Percentiles rank a stretch among this genome's conserved stretches.
Evolutionary conservation across 1,140 invertebrate species (phyloP).

Genomic region (Vanessa atalanta): DNA sequence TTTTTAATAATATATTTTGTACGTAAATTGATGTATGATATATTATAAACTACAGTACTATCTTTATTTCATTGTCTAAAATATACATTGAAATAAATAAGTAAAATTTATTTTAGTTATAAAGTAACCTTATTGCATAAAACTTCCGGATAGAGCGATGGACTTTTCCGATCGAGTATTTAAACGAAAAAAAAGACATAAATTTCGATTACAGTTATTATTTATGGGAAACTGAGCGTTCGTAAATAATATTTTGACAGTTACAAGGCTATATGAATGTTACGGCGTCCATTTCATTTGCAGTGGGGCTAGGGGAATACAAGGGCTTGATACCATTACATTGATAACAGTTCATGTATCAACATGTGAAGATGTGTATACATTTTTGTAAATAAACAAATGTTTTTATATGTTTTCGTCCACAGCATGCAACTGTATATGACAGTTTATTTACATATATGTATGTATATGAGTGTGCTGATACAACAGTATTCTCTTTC

Average conservation of each 20-base stretch:
- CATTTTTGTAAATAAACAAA: neutral
- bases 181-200: neutral
- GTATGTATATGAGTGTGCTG: no score
- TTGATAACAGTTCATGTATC: neutral
- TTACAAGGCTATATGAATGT: constrained; percentile 6
- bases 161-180: neutral
- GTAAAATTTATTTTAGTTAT: neutral
- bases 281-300: neutral
- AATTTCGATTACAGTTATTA: neutral
- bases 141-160: no score
- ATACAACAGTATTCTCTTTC: no score
- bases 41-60: neutral
- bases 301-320: neutral
- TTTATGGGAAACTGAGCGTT: neutral
- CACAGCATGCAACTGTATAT: no score
- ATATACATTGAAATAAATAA: neutral
- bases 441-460: no score
- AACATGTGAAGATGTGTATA: neutral
- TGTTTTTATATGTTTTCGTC: no score
- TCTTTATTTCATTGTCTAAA: neutral
- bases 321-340: neutral
- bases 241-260: constrained; percentile 7
- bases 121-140: neutral
- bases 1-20: no score
- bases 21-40: no score